phyloP scores from a whole-genome alignment of 2,797 vertebrate genomes.

The Hirundo rustica region DNA sequence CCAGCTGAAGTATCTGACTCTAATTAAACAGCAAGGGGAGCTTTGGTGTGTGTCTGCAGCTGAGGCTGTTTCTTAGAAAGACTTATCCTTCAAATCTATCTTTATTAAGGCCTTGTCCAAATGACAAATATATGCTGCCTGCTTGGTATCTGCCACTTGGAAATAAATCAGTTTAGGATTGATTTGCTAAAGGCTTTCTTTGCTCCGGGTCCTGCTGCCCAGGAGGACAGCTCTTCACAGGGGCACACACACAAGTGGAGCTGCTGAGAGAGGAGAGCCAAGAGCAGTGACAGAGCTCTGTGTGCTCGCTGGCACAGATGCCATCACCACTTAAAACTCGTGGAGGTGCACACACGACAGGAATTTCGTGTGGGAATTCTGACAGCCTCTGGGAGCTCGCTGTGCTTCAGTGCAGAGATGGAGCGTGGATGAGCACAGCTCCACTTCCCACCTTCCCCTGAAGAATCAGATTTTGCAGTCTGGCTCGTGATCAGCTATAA shows the following conservation, averaged over 20 bases:
- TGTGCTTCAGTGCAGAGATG: too few species aligned
- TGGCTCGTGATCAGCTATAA: too few species aligned
- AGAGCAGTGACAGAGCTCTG: not conserved
- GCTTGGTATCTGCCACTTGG: conserved; percentile 76
- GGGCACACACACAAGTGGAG: not conserved
- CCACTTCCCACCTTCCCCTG: not conserved
- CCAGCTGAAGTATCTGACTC: conserved; percentile 33
- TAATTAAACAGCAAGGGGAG: conserved; percentile 67
- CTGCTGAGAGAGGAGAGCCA: not conserved
- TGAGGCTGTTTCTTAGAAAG: conserved; percentile 67
- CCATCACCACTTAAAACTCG: not conserved
- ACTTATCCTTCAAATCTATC: conserved; percentile 76
- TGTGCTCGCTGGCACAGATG: not conserved
- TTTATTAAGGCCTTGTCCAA: conserved; percentile 84
- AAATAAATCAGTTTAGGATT: conserved; percentile 84
- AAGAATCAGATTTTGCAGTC: too few species aligned
- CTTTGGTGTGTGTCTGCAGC: conserved; percentile 71
- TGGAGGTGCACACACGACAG: not conserved
- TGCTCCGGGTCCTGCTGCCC: conserved; percentile 59
- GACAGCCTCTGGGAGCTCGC: not conserved
- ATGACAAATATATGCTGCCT: conserved; percentile 80
- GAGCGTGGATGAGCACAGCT: not conserved
- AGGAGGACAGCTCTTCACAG: conserved; percentile 64
- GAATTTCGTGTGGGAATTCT: not conserved
- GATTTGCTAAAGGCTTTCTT: conserved; percentile 78